Percentiles rank a stretch among this genome's conserved stretches.
These are phyloP conservation scores for Nephila pilipes DNA, from an alignment of 1,140 invertebrate genomes.

Conservation along the genomic window DNA sequence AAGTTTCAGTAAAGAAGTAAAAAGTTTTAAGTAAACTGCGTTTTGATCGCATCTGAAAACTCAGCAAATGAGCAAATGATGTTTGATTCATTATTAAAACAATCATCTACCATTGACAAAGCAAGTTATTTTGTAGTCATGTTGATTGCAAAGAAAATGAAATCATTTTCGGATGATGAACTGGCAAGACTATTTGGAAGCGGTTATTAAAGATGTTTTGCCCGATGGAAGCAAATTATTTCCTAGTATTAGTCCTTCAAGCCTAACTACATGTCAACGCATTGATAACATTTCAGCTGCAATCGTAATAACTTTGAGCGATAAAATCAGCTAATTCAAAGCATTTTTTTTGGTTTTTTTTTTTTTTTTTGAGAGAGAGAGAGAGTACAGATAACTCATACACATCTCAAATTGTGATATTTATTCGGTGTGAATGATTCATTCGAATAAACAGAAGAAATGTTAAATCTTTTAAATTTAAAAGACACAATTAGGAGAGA, in stretches of 20 bases:
- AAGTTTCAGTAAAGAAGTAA: no score
- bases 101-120: no score
- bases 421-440: conserved; percentile 16
- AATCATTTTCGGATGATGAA: neutral
- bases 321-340: neutral
- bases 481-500: neutral
- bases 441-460: neutral
- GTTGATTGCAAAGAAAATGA: no score
- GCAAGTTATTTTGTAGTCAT: no score
- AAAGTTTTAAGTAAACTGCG: no score
- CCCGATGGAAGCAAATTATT: conserved; percentile 2
- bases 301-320: neutral
- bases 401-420: conserved; percentile 11
- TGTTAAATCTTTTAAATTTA: conserved; percentile 27
- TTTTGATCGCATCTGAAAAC: no score
- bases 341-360: neutral
- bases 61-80: no score
- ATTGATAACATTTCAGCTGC: neutral
- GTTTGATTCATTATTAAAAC: no score
- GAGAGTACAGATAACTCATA: conserved; percentile 42
- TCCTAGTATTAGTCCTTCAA: neutral
- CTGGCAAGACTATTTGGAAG: neutral
- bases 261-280: neutral
- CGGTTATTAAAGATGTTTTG: conserved; percentile 40
- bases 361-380: no score